These are phyloP conservation scores for Gymnoscopelus microlampas DNA, from an alignment of 2,797 vertebrate species.

Conservation along the genomic window DNA sequence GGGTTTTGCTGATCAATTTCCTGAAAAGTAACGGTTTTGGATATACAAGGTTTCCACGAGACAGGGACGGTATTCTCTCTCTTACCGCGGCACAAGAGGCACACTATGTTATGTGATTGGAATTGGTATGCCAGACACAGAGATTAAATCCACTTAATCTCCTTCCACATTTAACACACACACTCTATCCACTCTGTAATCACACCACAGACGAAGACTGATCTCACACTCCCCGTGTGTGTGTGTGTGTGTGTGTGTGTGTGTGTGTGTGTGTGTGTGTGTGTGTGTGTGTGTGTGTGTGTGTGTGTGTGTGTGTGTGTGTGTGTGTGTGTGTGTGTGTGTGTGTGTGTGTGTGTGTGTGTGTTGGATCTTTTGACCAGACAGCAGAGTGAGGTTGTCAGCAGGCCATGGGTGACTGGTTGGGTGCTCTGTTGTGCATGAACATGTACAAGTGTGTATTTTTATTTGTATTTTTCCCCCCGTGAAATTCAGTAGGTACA, in stretches of 20 bases:
- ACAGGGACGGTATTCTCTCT: neutral
- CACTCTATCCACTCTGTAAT: conserved; percentile 83
- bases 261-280: neutral
- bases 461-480: neutral
- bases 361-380: neutral
- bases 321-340: too few relatives aligned
- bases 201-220: conserved; percentile 83
- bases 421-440: conserved; percentile 35
- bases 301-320: neutral
- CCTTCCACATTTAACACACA: conserved; percentile 89
- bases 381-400: conserved; percentile 39
- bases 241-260: neutral
- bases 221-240: conserved; percentile 50
- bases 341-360: neutral
- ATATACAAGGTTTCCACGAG: too few relatives aligned
- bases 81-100: conserved; percentile 48
- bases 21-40: too few relatives aligned
- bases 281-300: conserved; percentile 4
- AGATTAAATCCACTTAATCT: conserved; percentile 95
- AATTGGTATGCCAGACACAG: conserved; percentile 88
- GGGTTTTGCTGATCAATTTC: too few relatives aligned
- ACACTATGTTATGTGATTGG: conserved; percentile 83
- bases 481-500: conserved; percentile 37
- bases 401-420: conserved; percentile 58
- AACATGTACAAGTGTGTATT: conserved; percentile 35